Evolutionary conservation across 2,888 invertebrate species (phyloP).

Genomic region (Notodromas monacha): DNA sequence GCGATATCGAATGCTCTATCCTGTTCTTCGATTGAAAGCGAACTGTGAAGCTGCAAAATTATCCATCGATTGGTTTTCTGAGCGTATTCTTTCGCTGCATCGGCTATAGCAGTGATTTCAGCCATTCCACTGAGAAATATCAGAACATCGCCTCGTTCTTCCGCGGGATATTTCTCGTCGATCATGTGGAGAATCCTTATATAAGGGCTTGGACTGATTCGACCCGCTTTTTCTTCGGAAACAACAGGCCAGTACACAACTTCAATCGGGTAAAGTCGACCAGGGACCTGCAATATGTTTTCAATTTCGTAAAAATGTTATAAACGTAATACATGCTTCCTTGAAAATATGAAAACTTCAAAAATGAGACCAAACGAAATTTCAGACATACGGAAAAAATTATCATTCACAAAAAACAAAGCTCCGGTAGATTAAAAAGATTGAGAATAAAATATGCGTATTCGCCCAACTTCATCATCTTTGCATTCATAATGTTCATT

Average conservation of each 20-base stretch:
- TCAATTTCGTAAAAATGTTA: too few relatives aligned
- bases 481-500: too few relatives aligned
- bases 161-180: conserved; percentile 49
- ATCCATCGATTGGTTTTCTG: conserved; percentile 56
- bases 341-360: too few relatives aligned
- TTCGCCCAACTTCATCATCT: too few relatives aligned
- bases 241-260: conserved; percentile 44
- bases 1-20: conserved; percentile 87
- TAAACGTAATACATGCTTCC: too few relatives aligned
- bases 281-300: too few relatives aligned
- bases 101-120: conserved; percentile 57
- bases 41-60: conserved; percentile 63
- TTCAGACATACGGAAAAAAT: too few relatives aligned
- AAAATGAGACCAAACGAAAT: too few relatives aligned
- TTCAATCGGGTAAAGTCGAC: conserved; percentile 69
- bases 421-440: too few relatives aligned
- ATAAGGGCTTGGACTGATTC: conserved; percentile 72
- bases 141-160: conserved; percentile 66
- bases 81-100: conserved; percentile 47
- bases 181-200: conserved; percentile 66
- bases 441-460: too few relatives aligned
- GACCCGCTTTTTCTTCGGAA: conserved; percentile 24
- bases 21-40: conserved; percentile 66
- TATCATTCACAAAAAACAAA: too few relatives aligned
- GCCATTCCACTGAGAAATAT: conserved; percentile 80